phyloP scores from a whole-genome alignment of 2,113 vertebrate genomes.

The Ceuthmochares aereus region DNA sequence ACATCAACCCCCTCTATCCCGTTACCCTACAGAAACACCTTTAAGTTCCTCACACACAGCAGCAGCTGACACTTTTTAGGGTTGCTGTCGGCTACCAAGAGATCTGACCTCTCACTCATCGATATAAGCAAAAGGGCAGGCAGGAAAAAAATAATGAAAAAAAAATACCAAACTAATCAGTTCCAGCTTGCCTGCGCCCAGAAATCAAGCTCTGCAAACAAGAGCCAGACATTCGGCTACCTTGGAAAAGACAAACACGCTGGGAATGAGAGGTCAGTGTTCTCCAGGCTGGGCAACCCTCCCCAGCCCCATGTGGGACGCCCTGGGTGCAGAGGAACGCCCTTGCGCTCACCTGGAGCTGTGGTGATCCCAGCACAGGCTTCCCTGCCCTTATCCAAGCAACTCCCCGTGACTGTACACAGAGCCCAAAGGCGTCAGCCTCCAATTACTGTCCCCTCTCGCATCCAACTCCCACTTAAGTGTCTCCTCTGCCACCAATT shows the following conservation, averaged over 20 bases:
- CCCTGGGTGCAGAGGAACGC: not conserved
- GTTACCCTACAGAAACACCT: not conserved
- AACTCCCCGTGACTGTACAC: accelerated
- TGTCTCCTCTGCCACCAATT: not conserved
- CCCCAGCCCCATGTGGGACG: not conserved
- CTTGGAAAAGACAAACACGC: not conserved
- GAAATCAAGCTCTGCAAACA: not conserved
- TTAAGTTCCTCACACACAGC: not conserved
- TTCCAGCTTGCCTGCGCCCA: not conserved
- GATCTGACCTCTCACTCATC: accelerated
- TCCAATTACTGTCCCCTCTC: not conserved
- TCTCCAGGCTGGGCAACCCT: not conserved
- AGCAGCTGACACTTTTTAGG: not conserved
- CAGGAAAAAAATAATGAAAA: not conserved
- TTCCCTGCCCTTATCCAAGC: not conserved
- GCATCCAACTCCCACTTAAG: not conserved
- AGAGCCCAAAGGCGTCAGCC: not conserved
- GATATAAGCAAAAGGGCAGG: not conserved
- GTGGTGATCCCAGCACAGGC: accelerated
- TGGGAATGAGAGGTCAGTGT: accelerated
- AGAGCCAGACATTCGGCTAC: not conserved
- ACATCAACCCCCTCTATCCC: not conserved
- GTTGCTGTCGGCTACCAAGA: not conserved
- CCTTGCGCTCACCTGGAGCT: not conserved
- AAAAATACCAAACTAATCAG: not conserved